Percentiles rank a stretch among this genome's conserved stretches.
Evolutionary conservation across 2,113 vertebrate genomes (phyloP).

Genomic region (Neodon shergylaensis): DNA sequence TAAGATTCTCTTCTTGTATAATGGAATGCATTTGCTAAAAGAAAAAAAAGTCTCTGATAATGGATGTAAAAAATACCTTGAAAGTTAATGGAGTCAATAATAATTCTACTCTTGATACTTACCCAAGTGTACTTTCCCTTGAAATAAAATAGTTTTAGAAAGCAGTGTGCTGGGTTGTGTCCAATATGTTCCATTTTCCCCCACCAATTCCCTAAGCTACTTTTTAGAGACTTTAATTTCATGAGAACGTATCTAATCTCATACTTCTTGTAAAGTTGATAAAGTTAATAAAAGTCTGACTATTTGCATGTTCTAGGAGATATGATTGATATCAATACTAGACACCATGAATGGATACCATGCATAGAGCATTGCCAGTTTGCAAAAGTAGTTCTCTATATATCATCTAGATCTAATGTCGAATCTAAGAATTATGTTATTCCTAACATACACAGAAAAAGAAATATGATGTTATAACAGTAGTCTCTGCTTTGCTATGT

Average conservation of each 20-base stretch:
- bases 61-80: slow-evolving; percentile 10
- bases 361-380: neutral
- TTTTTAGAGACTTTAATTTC: neutral
- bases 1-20: neutral
- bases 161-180: slow-evolving; percentile 26
- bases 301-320: neutral
- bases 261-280: neutral
- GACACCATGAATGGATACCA: neutral
- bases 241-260: neutral
- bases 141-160: neutral
- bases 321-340: neutral
- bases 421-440: neutral
- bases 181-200: neutral
- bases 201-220: neutral
- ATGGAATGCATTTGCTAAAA: slow-evolving; percentile 5
- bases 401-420: neutral
- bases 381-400: neutral
- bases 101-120: neutral
- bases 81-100: slow-evolving; percentile 33
- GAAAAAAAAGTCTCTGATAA: slow-evolving; percentile 23
- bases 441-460: neutral
- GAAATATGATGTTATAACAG: neutral
- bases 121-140: neutral
- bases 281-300: neutral
- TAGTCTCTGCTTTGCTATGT: neutral